Base-by-base conservation (phyloP, 2,888 invertebrate species). In the Blastobasis lacticolella region DNA sequence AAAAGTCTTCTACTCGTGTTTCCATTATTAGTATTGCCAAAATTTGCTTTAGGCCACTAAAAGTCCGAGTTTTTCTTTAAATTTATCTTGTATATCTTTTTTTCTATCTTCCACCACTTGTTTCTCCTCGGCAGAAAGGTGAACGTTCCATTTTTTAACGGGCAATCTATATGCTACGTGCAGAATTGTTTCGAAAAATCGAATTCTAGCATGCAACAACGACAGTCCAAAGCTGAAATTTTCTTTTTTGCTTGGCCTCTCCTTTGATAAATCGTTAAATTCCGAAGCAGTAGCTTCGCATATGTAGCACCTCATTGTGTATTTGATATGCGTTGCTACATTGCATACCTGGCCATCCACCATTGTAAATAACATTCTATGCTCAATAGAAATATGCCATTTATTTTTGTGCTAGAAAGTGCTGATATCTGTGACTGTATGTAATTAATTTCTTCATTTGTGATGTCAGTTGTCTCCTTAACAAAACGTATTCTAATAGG, bases 311-410 rank as follows among this genome's bases (percentile, higher is more conserved):
- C 58, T 57, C 57, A 54, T 59, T 4, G 64, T 63, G 6, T 62
- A 67, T 44, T 48, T 48, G 37, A 63, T 67, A 40, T 58, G 49
- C 8, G 66, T 63, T 5, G 60, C 61, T 23, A 64, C 64, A 60
- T 71, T 67, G 48, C 60, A 66, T 1, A 68, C 63, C 51, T 69
- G 67, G 3, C 56, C 67, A 51, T 68, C 67, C n/a, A 70, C 54
- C 66, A 66, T 66, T 36, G 63, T 62, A 5, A 57, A 47, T 5
- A 54, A 7, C 45, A 66, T 38, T 5, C 37, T 53, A 50, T 64
- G 23, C 23, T 23, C 23, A 23, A 23, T 23, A 23, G 23, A 23
- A 23, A 23, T n/a, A n/a, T 23, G 23, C 23, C 23, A 23, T 23
- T 23, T 23, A 23, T 23, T 23, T 23, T 23, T 23, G 23, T 23